Evolutionary conservation across 2,888 invertebrate species (phyloP).

Genomic region (Dicranocentrus wangi): DNA sequence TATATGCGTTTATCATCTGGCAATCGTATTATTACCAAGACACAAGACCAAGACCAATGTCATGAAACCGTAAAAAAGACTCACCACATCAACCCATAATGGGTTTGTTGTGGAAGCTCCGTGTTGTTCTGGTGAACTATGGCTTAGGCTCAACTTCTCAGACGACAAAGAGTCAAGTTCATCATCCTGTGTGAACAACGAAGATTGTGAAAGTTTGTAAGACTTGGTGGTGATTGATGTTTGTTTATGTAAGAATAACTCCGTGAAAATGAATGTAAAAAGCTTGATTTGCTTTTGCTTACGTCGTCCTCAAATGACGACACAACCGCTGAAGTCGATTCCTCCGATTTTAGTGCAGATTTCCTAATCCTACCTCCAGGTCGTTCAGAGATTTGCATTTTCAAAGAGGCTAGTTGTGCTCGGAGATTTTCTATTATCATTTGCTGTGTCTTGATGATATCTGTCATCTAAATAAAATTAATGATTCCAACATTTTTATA

Average conservation of each 20-base stretch:
- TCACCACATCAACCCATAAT: conserved; percentile 55
- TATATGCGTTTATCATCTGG: conserved; percentile 19
- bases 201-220: not conserved
- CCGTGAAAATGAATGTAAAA: not conserved
- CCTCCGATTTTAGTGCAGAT: conserved; percentile 45
- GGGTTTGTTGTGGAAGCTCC: conserved; percentile 41
- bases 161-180: conserved; percentile 60
- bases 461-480: conserved; percentile 36
- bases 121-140: not conserved
- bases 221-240: conserved; percentile 2
- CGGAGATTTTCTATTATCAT: conserved; percentile 44
- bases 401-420: conserved; percentile 44
- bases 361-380: conserved; percentile 9
- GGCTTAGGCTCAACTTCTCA: conserved; percentile 12
- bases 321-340: conserved; percentile 56
- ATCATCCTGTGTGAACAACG: conserved; percentile 46
- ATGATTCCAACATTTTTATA: not conserved
- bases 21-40: not conserved
- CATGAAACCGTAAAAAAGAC: conserved; percentile 37
- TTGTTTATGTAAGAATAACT: not conserved
- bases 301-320: conserved; percentile 62
- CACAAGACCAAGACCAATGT: conserved; percentile 46
- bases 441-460: conserved; percentile 57
- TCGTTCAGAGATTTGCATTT: conserved; percentile 1
- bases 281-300: not conserved